Evolutionary conservation across 2,888 invertebrate genomes (phyloP).

Genomic region (Drosophila mulleri): DNA sequence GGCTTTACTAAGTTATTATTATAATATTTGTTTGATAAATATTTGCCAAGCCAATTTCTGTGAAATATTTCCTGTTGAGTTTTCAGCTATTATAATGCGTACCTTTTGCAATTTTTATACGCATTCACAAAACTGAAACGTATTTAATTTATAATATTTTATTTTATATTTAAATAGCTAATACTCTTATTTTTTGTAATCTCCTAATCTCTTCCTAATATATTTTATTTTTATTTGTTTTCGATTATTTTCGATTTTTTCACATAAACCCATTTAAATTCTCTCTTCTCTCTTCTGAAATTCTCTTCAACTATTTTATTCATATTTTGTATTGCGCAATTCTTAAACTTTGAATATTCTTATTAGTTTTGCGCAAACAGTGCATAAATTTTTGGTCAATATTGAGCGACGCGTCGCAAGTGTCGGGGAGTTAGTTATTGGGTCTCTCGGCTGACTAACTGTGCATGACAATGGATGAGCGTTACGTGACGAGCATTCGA

Average conservation of each 20-base stretch:
- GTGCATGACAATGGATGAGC: conserved; percentile 69
- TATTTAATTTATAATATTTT: too few relatives aligned
- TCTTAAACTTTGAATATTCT: background rate
- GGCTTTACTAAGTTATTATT: background rate
- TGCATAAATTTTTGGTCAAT: conserved; percentile 34
- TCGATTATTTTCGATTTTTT: too few relatives aligned
- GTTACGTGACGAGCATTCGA: conserved; percentile 73
- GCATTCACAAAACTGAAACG: too few relatives aligned
- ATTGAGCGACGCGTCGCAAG: background rate
- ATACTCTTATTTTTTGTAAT: too few relatives aligned
- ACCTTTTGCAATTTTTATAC: too few relatives aligned
- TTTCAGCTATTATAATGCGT: background rate
- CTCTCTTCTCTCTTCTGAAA: too few relatives aligned
- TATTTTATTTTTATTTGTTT: too few relatives aligned
- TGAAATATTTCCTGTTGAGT: background rate
- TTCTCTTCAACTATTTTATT: too few relatives aligned
- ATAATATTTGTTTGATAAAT: background rate
- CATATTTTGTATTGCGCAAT: background rate
- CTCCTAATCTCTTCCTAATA: too few relatives aligned
- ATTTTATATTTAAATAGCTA: too few relatives aligned
- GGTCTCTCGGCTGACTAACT: conserved; percentile 62
- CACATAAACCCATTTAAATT: too few relatives aligned
- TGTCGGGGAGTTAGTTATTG: conserved; percentile 11
- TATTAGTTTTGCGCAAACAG: background rate
- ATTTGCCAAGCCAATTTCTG: background rate